phyloP scores from a whole-genome alignment of 2,888 invertebrate genomes.

The Yponomeuta evonymella region DNA sequence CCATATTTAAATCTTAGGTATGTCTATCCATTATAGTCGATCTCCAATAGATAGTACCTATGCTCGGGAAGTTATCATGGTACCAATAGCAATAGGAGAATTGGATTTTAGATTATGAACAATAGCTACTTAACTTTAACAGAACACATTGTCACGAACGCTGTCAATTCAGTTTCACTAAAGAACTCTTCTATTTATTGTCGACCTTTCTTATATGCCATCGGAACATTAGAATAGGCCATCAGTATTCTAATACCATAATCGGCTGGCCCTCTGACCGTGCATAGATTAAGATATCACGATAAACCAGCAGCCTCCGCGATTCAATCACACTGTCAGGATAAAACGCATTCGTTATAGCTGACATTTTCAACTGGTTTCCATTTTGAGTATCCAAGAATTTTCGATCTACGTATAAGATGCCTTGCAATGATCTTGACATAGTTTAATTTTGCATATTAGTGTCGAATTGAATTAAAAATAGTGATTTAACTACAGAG shows the following conservation, averaged over 20 bases:
- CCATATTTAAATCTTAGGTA: too few relatives aligned
- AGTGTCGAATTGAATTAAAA: slow-evolving; percentile 6
- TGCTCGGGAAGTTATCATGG: too few relatives aligned
- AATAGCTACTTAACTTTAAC: neutral
- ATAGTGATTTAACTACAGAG: neutral
- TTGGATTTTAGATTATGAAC: neutral
- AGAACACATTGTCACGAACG: neutral
- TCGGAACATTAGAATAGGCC: slow-evolving; percentile 17
- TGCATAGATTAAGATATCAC: slow-evolving; percentile 39
- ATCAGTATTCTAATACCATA: slow-evolving; percentile 35
- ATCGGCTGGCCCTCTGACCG: slow-evolving; percentile 32
- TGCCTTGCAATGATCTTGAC: neutral
- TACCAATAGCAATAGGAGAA: neutral
- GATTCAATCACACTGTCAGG: slow-evolving; percentile 40
- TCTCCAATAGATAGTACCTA: too few relatives aligned
- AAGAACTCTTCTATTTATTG: neutral
- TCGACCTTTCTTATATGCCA: neutral
- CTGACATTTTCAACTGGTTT: slow-evolving; percentile 52
- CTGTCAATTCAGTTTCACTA: neutral
- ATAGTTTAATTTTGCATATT: slow-evolving; percentile 19
- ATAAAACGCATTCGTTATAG: slow-evolving; percentile 27
- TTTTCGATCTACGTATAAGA: slow-evolving; percentile 31
- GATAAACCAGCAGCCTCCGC: slow-evolving; percentile 30
- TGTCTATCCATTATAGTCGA: too few relatives aligned
- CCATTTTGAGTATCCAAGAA: slow-evolving; percentile 32